Evolutionary conservation across 2,113 vertebrate genomes (phyloP), one percentile per base, ranked within the genome.

Genomic region (Scomber japonicus): DNA sequence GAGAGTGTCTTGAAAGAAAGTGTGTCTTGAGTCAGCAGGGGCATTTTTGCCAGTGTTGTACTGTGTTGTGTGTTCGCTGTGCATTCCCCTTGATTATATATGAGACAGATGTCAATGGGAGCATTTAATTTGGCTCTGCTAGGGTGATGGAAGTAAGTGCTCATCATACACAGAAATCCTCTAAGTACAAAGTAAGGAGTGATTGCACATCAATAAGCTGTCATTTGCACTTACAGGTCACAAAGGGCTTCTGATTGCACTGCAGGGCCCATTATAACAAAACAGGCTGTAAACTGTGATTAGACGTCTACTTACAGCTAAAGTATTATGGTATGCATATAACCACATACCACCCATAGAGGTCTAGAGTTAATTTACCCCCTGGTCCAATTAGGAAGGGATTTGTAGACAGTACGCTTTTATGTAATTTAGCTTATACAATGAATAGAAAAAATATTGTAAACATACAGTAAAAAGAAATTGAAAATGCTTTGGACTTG

Each of bases 211-310:
- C 88, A 81, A 81, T 61, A 75, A 45, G 60, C 77, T 67, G 84
- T 40, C 81, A 57, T 91, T 87, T 89, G 80, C 57, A 78, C 88
- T 84, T 69, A 75, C 3, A 17, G 82, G 79, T 65, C 76, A 89
- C 82, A 89, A 84, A 92, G 64, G 73, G 30, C 44, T 10, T 46
- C 55, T 90, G 91, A 93, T 92, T 92, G 85, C 83, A 17, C 72
- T 4, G 50, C 78, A 44, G 71, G 66, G 59, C 51, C 51, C 27
- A 1, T 4, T 50, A 79, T 74, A 83, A 85, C 87, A 87, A 80
- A 64, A 31, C 2, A 3, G 75, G 48, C 73, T 40, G 17, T 1
- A n/a, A 61, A 45, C 77, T 59, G 49, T 84, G 84, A 89, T 91
- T 89, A 83, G 44, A 65, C 9, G 21, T 64, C 27, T 40, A 4